A percentile compares a stretch with the other conserved stretches of the same genome.
phyloP scores from a whole-genome alignment of 1,140 invertebrate species.

The Trichoplusia ni region DNA sequence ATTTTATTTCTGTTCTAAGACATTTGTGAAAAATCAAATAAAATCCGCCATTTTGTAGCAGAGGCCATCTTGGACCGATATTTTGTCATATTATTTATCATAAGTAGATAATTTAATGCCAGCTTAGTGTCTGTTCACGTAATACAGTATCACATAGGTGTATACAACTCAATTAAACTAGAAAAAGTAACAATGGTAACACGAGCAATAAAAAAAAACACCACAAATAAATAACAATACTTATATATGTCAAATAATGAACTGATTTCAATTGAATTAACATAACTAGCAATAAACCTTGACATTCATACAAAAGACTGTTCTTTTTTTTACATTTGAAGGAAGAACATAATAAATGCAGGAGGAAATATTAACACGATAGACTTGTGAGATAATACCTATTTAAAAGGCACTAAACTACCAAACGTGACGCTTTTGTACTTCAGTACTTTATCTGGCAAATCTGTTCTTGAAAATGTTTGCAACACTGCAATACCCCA shows the following conservation, averaged over 20 bases:
- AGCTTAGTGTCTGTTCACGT: no score
- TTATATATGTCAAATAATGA: not conserved
- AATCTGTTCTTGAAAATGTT: not conserved
- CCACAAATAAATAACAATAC: not conserved
- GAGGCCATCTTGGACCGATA: no score
- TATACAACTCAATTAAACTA: no score
- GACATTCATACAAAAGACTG: not conserved
- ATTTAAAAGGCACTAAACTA: slow-evolving; percentile 15
- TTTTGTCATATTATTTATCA: no score
- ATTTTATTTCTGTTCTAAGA: no score
- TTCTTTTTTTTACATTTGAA: not conserved
- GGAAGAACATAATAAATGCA: not conserved
- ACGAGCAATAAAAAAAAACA: no score
- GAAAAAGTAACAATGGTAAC: no score
- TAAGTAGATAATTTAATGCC: no score
- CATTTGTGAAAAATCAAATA: no score
- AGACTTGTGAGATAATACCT: not conserved
- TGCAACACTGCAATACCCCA: not conserved
- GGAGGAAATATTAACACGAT: not conserved
- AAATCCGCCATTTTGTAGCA: no score
- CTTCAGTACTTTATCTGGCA: not conserved
- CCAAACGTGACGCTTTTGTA: slow-evolving; percentile 2
- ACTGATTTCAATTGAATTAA: not conserved
- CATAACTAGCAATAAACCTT: not conserved
- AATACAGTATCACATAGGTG: no score